phyloP scores from a whole-genome alignment of 1,140 invertebrate species.

The Coptotermes formosanus region DNA sequence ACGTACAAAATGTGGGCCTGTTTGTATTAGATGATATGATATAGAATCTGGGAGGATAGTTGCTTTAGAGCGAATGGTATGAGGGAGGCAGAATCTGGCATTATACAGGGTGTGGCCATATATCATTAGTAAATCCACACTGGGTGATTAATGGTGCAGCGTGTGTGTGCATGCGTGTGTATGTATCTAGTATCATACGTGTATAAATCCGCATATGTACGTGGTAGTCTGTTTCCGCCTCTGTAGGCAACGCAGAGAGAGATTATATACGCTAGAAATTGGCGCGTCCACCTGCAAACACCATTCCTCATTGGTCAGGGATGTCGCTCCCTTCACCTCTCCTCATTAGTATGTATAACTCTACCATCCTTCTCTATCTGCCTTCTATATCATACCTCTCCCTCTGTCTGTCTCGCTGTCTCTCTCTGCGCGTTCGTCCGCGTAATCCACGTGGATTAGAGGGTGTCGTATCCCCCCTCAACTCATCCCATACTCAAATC shows the following conservation, averaged over 20 bases:
- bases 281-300: conserved; percentile 1
- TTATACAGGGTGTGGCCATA: conserved; percentile 16
- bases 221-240: background rate
- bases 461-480: background rate
- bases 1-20: background rate
- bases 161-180: background rate
- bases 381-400: background rate
- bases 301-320: conserved; percentile 11
- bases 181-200: background rate
- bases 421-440: background rate
- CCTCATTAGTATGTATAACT: conserved; percentile 9
- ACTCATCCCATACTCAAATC: background rate
- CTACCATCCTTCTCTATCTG: background rate
- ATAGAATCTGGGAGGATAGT: background rate
- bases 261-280: background rate
- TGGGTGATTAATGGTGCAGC: background rate
- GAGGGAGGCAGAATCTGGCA: background rate
- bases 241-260: background rate
- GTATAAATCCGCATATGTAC: conserved; percentile 5
- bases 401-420: too few relatives aligned
- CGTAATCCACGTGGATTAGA: conserved; percentile 18
- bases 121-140: conserved; percentile 12
- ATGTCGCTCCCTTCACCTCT: background rate
- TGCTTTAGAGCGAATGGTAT: background rate
- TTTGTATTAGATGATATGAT: background rate